Base-by-base conservation (phyloP, 2,888 invertebrate genomes). In the Eucera pruinosa region DNA sequence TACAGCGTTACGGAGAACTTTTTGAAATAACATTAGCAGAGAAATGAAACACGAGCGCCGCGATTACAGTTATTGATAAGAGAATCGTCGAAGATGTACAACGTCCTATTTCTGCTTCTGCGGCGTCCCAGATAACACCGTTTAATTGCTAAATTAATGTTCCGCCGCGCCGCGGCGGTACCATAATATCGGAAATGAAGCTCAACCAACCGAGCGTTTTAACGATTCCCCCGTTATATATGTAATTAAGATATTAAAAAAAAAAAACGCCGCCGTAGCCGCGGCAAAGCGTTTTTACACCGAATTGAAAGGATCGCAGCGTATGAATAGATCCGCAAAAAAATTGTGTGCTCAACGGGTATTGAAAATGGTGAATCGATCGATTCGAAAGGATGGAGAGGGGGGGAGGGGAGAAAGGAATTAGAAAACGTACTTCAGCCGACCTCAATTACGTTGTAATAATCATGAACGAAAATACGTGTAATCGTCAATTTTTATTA, bases 401-500 rank as follows among this genome's bases (percentile, higher is more conserved):
- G n/a, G n/a, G n/a, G n/a, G n/a, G n/a, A n/a, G n/a, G n/a, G n/a
- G n/a, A n/a, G n/a, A n/a, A n/a, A n/a, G n/a, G 7, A 11, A n/a
- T 58, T 5, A 13, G n/a, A n/a, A n/a, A 5, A n/a, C 6, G 7
- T 27, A 9, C 25, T 27, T 13, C 3, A n/a, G 11, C 4, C 47
- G 25, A 43, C 36, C 36, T 23, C 43, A 30, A 73, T 57, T 41
- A 52, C 33, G 50, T 36, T n/a, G 30, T 48, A 55, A 58, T 57
- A 20, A 33, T 58, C 68, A 27, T 3, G 45, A 48, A 25, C 2
- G 58, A 68, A 64, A 20, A 60, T 45, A 39, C 52, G 11, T 18
- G 33, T n/a, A 18, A 36, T 68, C 64, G 77, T 68, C 27, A 67
- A 62, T 62, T 60, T 50, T 61, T 57, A 50, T 76, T 52, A 58